These are phyloP conservation scores for Lynx canadensis DNA, from an alignment of 2,113 vertebrate species.

Conservation along the genomic window DNA sequence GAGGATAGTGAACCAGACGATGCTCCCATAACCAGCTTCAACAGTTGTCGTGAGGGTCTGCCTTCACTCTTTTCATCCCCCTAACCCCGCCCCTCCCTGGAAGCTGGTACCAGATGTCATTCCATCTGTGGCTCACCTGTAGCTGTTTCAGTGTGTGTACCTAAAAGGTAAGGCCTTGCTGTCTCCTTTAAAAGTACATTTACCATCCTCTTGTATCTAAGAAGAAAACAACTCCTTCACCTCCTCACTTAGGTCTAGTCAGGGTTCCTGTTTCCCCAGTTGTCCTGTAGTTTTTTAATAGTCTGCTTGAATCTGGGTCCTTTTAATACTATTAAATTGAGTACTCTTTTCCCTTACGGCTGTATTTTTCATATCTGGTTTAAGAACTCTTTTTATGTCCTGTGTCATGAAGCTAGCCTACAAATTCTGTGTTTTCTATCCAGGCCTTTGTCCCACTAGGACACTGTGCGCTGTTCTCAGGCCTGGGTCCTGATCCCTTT, in stretches of 20 bases:
- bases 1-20: fast-evolving
- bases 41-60: fast-evolving
- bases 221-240: not conserved
- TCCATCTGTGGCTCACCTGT: not conserved
- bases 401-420: not conserved
- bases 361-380: not conserved
- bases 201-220: not conserved
- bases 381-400: not conserved
- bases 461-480: not conserved
- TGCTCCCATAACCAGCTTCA: not conserved
- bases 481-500: not conserved
- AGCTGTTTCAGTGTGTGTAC: not conserved
- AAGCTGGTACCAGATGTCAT: not conserved
- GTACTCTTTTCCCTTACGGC: not conserved
- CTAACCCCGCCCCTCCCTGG: not conserved
- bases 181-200: not conserved
- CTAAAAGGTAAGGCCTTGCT: not conserved
- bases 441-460: not conserved
- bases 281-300: not conserved
- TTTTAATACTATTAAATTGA: too few relatives aligned
- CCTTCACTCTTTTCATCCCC: not conserved
- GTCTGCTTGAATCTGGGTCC: not conserved
- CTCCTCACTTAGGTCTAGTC: not conserved
- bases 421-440: not conserved
- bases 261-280: fast-evolving